Percentiles rank a stretch among this genome's conserved stretches.
Conservation (phyloP, 1,140 invertebrate genomes). For the Diabrotica virgifera region DNA sequence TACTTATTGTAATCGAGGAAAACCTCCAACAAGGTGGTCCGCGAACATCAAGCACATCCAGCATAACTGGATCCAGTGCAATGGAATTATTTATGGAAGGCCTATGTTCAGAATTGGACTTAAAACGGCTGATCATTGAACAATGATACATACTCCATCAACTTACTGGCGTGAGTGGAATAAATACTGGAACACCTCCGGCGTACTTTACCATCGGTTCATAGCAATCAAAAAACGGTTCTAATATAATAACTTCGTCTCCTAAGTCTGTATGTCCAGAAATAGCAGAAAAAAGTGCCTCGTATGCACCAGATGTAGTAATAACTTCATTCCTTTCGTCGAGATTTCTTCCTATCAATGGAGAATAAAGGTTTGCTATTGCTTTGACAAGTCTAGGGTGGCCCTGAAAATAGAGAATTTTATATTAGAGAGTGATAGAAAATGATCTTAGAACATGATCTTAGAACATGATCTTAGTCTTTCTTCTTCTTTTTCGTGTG, state of each 20-base stretch:
- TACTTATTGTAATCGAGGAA: not conserved
- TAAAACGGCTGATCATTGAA: not conserved
- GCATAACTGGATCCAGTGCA: not conserved
- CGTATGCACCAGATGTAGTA: constrained; percentile 90
- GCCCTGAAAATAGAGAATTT: constrained; percentile 52
- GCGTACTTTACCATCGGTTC: constrained; percentile 89
- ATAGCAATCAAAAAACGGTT: constrained; percentile 98
- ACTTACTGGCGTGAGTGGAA: constrained; percentile 80
- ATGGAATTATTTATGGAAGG: no score
- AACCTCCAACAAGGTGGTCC: not conserved
- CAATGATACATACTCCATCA: not conserved
- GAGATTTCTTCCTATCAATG: constrained; percentile 69
- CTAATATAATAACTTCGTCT: constrained; percentile 85
- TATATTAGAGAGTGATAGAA: not conserved
- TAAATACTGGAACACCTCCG: constrained; percentile 83
- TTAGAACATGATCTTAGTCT: not conserved
- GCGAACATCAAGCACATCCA: not conserved
- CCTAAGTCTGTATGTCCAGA: constrained; percentile 76
- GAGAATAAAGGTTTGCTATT: constrained; percentile 81
- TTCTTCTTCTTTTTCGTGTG: no score
- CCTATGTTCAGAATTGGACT: no score
- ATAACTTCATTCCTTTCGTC: constrained; percentile 66
- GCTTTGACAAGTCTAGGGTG: constrained; percentile 86
- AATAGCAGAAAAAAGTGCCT: constrained; percentile 82
- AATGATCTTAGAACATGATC: not conserved